Percentiles rank a stretch among this genome's conserved stretches.
Evolutionary conservation across 1,140 invertebrate species (phyloP).

Genomic region (Macrotrachela quadricornifera): DNA sequence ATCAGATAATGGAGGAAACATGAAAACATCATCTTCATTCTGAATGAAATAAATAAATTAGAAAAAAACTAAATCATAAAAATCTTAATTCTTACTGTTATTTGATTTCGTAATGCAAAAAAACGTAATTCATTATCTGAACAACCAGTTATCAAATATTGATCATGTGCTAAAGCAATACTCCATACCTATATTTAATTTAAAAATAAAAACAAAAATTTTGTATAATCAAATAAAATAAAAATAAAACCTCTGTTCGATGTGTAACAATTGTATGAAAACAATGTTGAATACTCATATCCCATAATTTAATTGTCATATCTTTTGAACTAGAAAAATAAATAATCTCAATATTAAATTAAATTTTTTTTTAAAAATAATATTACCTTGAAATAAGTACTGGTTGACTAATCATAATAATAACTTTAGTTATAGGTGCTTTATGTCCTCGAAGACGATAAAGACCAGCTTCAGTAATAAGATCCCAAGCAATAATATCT

Average conservation of each 20-base stretch:
- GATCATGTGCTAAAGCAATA: slow-evolving; percentile 26
- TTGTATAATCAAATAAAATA: too few relatives aligned
- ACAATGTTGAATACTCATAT: slow-evolving; percentile 75
- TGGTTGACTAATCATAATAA: slow-evolving; percentile 51
- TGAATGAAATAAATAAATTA: too few relatives aligned
- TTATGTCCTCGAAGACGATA: slow-evolving; percentile 76
- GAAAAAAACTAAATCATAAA: too few relatives aligned
- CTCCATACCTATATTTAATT: not conserved
- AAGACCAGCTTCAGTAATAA: slow-evolving; percentile 65
- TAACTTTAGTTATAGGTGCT: slow-evolving; percentile 59
- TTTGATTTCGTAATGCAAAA: slow-evolving; percentile 38
- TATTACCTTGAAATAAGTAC: slow-evolving; percentile 50
- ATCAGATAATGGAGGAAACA: too few relatives aligned
- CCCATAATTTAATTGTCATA: slow-evolving; percentile 88
- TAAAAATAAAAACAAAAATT: not conserved
- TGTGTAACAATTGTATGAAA: slow-evolving; percentile 61
- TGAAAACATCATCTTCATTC: too few relatives aligned
- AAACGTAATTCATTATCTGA: slow-evolving; percentile 59
- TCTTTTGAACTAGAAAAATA: slow-evolving; percentile 44
- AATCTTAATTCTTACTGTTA: slow-evolving; percentile 6
- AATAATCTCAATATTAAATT: not conserved
- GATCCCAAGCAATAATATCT: slow-evolving; percentile 80
- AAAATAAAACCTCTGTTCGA: slow-evolving; percentile 30
- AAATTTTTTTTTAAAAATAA: slow-evolving; percentile 3
- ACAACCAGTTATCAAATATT: slow-evolving; percentile 61